Base-by-base conservation (phyloP, 2,113 vertebrate genomes). In the Triplophysa dalaica region DNA sequence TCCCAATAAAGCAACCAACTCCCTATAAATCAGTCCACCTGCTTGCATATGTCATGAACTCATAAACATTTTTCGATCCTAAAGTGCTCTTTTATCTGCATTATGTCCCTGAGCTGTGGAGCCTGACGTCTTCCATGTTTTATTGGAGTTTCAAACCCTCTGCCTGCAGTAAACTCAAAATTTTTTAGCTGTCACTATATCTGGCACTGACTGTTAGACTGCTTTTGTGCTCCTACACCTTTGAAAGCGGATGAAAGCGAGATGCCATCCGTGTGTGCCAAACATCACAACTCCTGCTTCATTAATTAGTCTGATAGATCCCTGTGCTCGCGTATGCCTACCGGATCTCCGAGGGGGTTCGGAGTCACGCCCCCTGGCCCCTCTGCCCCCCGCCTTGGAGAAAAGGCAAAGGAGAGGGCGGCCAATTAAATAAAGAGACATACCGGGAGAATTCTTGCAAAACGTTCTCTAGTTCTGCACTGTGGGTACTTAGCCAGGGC, bases 281-380 rank as follows among this genome's bases (percentile, higher is more conserved):
- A 56, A 62, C 50, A 66, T 50, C 22, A 19, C 17, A 13, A 14
- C 48, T 14, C 8, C 26, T 38, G 19, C 70, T 41, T 67, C 58
- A 80, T 75, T 84, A 75, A 83, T 85, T 83, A 82, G 48, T 63
- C 67, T 50, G 73, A 77, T 74, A 3, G 26, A 68, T 79, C 61
- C 70, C 26, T n/a, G 16, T 16, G 41, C 11, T 16, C 41, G 19
- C 54, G 33, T 50, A 60, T 41, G 29, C 52, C 54, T 21, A 19
- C 67, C 29, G 33, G 70, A 81, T 76, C 43, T 79, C 66, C 12
- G 26, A 68, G 61, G 41, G 50, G 43, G 66, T 38, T 58, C 9
- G 6, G 54, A 64, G 38, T 74, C 26, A 7, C 48, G n/a, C 22
- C 13, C 60, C 72, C 21, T 7, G 45, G n/a, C 22, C 13, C 50